Base-by-base conservation (phyloP, 2,113 vertebrate genomes). In the Paramisgurnus dabryanus region DNA sequence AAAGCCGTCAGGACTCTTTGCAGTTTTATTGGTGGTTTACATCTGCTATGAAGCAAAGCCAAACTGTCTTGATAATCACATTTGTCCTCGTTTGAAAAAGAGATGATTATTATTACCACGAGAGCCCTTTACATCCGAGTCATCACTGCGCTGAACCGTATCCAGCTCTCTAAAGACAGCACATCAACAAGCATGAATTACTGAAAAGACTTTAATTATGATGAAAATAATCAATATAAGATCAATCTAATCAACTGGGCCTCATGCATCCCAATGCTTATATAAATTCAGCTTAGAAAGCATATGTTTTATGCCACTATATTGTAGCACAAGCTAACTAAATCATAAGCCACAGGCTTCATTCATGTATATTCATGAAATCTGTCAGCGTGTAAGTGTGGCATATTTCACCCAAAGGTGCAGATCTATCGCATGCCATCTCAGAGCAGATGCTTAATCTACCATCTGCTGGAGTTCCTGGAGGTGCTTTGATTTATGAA, bases 391-490 rank as follows among this genome's bases (percentile, higher is more conserved):
- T 3, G n/a, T 22, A 17, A 67, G 69, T 39, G 70, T 71, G 66
- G 58, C 75, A 60, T 76, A 67, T 82, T 79, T 79, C 76, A 82
- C 50, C 76, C 57, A 47, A 85, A 86, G 76, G 85, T 82, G 80
- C 77, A 87, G 78, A 85, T 83, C 66, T 88, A 85, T 85, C 71
- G 86, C 84, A 86, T 88, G 78, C 74, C 77, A 68, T 78, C 49
- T 41, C 27, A 2, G 55, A 58, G 72, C 61, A 66, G 27, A 18
- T 58, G 76, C 34, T 80, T 79, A 74, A 40, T 64, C 39, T n/a
- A 49, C 86, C 91, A 92, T 93, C 91, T 93, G 92, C 76, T 90
- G 85, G 79, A 55, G 1, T 76, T 92, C 90, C 89, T 90, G 83
- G 86, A 85, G 89, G 88, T 90, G 87, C 79, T 83, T 85, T 89